phyloP scores from a whole-genome alignment of 2,113 vertebrate genomes.

The Pelecanus crispus region DNA sequence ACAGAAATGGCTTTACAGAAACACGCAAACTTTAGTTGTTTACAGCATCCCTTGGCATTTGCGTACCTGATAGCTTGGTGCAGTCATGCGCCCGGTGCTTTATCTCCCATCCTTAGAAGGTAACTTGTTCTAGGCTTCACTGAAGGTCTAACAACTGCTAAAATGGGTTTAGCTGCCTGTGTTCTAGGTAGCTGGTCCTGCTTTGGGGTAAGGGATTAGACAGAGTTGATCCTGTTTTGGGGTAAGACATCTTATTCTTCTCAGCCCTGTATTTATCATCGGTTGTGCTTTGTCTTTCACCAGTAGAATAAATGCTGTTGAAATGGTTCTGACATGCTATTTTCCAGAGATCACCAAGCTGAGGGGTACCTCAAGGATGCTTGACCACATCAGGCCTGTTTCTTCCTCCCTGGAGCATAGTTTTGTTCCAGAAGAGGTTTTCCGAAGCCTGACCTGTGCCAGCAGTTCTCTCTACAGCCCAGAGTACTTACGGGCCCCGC shows the following conservation, averaged over 20 bases:
- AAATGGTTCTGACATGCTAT: neutral
- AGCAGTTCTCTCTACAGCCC: conserved; percentile 48
- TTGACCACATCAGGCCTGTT: neutral
- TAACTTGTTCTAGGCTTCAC: neutral
- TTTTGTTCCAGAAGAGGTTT: conserved; percentile 79
- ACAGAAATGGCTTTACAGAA: neutral
- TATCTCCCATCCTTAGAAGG: neutral
- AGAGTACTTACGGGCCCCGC: conserved; percentile 35
- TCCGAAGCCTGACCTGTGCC: conserved; percentile 71
- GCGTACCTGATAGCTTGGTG: neutral
- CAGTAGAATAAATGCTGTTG: neutral
- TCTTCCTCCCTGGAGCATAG: conserved; percentile 26
- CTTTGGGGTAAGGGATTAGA: neutral
- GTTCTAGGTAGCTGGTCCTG: neutral
- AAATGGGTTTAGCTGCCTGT: neutral
- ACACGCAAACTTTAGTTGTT: rapidly evolving
- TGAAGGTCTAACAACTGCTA: neutral
- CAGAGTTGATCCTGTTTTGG: neutral
- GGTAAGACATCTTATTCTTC: neutral
- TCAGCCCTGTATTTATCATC: neutral
- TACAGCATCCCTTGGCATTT: neutral
- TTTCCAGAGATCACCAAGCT: conserved; percentile 52
- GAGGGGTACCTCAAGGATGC: neutral
- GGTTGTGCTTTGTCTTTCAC: neutral
- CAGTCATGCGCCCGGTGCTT: rapidly evolving